Evolutionary conservation across 2,888 invertebrate genomes (phyloP), one percentile per base, ranked within the genome.

Genomic region (Tortrix viridana): DNA sequence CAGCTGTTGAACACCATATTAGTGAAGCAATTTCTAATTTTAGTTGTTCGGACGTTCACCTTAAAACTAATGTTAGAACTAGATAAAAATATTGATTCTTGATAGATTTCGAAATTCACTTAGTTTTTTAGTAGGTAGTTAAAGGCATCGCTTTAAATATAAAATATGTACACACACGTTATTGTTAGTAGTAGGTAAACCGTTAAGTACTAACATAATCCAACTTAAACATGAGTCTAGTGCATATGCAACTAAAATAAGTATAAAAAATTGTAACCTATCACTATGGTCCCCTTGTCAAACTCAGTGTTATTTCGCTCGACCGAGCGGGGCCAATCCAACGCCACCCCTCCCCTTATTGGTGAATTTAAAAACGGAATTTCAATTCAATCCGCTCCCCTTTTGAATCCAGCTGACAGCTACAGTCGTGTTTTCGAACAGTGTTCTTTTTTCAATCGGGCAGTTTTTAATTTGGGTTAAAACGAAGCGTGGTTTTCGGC

Each of bases 291-390:
- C 75, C 75, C 82, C 82, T 80, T 83, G 87, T 88, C 84, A 69
- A 61, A 77, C 71, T 69, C 76, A 82, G 83, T 16, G 86, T 89
- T 87, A 90, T 84, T 86, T 80, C 74, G 83, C 84, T 83, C 82
- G 85, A 82, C 80, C 84, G 84, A 80, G 74, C 79, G 67, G 80
- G 82, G 80, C 91, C 91, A 90, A 91, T 90, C 89, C 86, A 71
- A 77, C 74, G 74, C 72, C 80, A 81, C 87, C 87, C 88, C 81
- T 88, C 86, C 85, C 88, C 84, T 78, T 81, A 89, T 90, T 88
- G 89, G 90, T 87, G 86, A 88, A 88, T 90, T 89, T 86, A 81
- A 89, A 91, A 89, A 89, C 84, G 85, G 88, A 87, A 90, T 88
- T 90, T 84, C 82, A 86, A 88, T 88, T 88, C 86, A 85, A 89